Conservation (phyloP, 2,797 vertebrate genomes). For the Gymnothorax javanicus region DNA sequence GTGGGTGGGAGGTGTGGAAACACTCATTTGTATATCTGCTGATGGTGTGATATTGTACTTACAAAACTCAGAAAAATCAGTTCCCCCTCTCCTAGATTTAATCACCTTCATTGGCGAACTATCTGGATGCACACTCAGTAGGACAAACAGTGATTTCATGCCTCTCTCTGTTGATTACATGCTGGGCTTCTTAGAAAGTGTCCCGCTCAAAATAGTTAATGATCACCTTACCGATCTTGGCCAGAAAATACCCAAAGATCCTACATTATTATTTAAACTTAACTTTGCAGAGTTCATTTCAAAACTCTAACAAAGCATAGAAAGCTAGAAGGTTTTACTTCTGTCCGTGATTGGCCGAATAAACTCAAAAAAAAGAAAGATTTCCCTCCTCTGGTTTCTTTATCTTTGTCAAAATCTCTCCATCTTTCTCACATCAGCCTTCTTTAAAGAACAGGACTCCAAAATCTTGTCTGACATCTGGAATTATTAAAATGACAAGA, state of each 20-base stretch:
- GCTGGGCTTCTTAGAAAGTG: background rate
- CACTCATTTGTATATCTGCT: background rate
- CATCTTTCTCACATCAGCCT: background rate
- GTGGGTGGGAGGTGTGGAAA: too few species aligned
- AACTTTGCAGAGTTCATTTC: background rate
- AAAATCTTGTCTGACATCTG: background rate
- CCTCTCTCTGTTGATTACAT: background rate
- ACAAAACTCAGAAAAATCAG: background rate
- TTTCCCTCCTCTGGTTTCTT: background rate
- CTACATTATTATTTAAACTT: background rate
- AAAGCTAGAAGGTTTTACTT: background rate
- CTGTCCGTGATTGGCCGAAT: background rate
- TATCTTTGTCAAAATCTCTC: background rate
- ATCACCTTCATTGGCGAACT: background rate
- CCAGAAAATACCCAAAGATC: background rate
- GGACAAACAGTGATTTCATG: background rate
- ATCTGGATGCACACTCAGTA: background rate
- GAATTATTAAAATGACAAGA: background rate
- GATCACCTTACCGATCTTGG: background rate
- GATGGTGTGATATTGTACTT: background rate
- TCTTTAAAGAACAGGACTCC: background rate
- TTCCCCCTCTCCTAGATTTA: background rate
- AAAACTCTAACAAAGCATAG: background rate
- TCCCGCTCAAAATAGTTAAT: background rate
- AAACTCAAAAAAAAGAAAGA: background rate